Conservation (phyloP, 2,797 vertebrate genomes). For the Apogon talboti region DNA sequence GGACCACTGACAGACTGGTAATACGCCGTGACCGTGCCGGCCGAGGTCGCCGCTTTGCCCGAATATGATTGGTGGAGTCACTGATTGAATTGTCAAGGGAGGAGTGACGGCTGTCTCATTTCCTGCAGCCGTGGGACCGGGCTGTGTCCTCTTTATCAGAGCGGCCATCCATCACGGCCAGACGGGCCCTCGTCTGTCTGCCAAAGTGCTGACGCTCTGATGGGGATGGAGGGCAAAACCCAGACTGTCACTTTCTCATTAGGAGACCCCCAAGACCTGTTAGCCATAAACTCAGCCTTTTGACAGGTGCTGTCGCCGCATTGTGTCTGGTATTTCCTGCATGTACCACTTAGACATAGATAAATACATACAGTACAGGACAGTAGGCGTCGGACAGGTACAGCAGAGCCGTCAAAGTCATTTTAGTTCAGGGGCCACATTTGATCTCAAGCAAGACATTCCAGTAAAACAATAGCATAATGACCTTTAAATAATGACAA, state of each 20-base stretch:
- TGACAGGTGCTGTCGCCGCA: conserved; percentile 7
- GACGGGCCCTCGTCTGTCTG: conserved; percentile 35
- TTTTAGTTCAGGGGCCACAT: no score
- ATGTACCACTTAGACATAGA: not conserved
- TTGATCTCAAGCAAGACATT: no score
- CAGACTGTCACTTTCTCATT: conserved; percentile 33
- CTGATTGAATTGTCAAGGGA: conserved; percentile 51
- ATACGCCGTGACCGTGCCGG: not conserved
- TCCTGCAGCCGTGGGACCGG: conserved; percentile 29
- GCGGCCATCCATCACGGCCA: conserved; percentile 40
- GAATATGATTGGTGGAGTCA: conserved; percentile 44
- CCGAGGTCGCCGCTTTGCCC: conserved; percentile 10
- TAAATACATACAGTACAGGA: not conserved
- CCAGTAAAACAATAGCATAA: no score
- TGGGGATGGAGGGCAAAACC: conserved; percentile 20
- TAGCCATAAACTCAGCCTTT: conserved; percentile 19
- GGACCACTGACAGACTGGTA: conserved; percentile 23
- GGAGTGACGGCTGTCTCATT: conserved; percentile 54
- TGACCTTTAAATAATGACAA: no score
- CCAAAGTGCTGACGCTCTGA: conserved; percentile 22
- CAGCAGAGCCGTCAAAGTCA: no score
- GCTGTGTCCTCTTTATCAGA: conserved; percentile 45
- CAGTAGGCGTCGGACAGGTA: no score
- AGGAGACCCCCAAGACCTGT: conserved; percentile 31
- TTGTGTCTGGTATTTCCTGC: not conserved